Conservation (phyloP, 2,888 invertebrate species). For the Drosophila parthenogenetica region DNA sequence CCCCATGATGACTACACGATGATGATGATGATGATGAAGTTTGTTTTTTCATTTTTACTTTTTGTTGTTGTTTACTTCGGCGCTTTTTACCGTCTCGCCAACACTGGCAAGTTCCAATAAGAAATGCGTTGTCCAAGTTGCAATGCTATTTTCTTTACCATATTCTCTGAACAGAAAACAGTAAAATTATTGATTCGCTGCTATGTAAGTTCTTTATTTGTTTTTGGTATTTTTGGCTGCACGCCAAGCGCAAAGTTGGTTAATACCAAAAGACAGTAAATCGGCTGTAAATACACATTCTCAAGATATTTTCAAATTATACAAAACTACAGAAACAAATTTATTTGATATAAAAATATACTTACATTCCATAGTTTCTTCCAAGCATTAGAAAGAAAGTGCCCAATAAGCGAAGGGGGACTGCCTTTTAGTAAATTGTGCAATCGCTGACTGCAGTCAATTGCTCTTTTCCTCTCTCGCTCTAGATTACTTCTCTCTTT, state of each 20-base stretch:
- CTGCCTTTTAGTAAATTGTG: slow-evolving; percentile 54
- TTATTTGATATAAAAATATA: not conserved
- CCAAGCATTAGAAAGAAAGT: slow-evolving; percentile 36
- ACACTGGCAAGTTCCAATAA: slow-evolving; percentile 13
- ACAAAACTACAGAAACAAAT: not conserved
- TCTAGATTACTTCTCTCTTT: slow-evolving; percentile 3
- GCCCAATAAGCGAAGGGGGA: slow-evolving; percentile 30
- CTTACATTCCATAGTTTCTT: not conserved
- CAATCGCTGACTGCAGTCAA: slow-evolving; percentile 63
- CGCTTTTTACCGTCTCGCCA: not conserved
- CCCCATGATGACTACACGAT: slow-evolving; percentile 53
- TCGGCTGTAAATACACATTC: slow-evolving; percentile 47
- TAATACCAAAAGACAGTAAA: slow-evolving; percentile 45
- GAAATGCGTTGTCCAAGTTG: slow-evolving; percentile 41
- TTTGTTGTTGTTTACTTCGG: slow-evolving; percentile 13
- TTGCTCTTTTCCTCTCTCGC: slow-evolving; percentile 15
- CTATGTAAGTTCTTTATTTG: slow-evolving; percentile 25
- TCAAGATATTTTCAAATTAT: slow-evolving; percentile 51
- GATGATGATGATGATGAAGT: slow-evolving; percentile 35
- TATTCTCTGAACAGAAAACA: slow-evolving; percentile 31
- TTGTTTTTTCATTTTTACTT: slow-evolving; percentile 12
- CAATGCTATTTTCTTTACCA: slow-evolving; percentile 37
- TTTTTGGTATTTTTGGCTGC: slow-evolving; percentile 55
- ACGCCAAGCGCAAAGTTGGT: slow-evolving; percentile 64
- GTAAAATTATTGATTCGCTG: slow-evolving; percentile 69